Evolutionary conservation across 2,888 invertebrate species (phyloP).

Genomic region (Clistopyga incitator): DNA sequence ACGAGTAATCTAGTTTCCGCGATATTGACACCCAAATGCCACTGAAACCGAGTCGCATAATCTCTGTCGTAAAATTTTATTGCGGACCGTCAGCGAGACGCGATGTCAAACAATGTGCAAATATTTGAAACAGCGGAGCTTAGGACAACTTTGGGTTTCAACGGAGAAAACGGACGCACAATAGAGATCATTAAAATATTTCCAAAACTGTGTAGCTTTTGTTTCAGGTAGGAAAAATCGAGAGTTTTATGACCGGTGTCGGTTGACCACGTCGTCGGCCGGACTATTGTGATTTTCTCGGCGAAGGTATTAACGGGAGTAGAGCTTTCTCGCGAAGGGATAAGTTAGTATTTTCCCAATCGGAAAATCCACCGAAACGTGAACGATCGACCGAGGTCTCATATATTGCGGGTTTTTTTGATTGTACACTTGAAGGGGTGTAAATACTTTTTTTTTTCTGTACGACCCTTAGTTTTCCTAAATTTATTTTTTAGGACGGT

Average conservation of each 20-base stretch:
- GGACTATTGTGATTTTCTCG: background rate
- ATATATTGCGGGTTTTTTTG: too few species aligned
- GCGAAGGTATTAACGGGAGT: background rate
- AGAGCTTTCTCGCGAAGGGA: background rate
- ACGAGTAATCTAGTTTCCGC: slow-evolving; percentile 30
- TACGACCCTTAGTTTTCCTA: too few species aligned
- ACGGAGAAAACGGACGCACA: too few species aligned
- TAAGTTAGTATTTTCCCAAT: background rate
- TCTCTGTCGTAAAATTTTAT: slow-evolving; percentile 35
- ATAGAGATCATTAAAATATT: too few species aligned
- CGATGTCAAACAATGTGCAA: too few species aligned
- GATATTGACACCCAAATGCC: background rate
- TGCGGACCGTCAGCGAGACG: slow-evolving; percentile 10
- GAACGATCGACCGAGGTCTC: background rate
- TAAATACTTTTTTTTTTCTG: too few species aligned
- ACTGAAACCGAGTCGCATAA: slow-evolving; percentile 37
- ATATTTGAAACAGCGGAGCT: too few species aligned
- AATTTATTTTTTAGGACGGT: too few species aligned
- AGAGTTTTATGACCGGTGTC: background rate
- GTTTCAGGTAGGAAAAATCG: background rate
- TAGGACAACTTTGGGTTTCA: too few species aligned
- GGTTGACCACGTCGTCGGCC: background rate
- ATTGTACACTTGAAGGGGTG: too few species aligned
- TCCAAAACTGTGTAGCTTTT: background rate
- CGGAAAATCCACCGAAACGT: background rate